These are phyloP conservation scores for Colostygia pectinataria DNA, from an alignment of 2,888 invertebrate species.

Conservation along the genomic window DNA sequence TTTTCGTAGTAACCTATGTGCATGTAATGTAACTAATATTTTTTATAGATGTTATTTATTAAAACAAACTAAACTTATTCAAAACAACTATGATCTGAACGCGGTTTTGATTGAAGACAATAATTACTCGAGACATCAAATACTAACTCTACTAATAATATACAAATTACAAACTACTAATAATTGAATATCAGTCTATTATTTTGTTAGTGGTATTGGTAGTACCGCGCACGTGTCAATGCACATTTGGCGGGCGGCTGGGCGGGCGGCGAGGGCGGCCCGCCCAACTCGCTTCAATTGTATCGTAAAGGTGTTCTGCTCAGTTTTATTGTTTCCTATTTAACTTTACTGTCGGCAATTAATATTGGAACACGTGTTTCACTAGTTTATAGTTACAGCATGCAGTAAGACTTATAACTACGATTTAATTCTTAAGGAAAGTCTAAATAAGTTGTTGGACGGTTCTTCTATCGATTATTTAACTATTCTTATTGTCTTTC, in stretches of 20 bases:
- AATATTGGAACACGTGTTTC: conserved; percentile 29
- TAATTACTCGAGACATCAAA: too few species aligned
- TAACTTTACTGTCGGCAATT: conserved; percentile 28
- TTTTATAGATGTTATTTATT: too few species aligned
- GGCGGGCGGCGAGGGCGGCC: conserved; percentile 57
- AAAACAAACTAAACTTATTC: too few species aligned
- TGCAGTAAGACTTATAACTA: background rate
- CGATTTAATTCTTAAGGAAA: background rate
- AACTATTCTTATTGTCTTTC: too few species aligned
- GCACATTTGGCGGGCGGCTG: conserved; percentile 22
- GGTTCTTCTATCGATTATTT: too few species aligned
- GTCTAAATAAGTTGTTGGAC: background rate
- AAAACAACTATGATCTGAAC: too few species aligned
- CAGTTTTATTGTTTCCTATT: conserved; percentile 35
- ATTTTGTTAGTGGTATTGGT: background rate
- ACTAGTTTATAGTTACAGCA: conserved; percentile 14
- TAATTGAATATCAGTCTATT: too few species aligned
- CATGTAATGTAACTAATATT: too few species aligned
- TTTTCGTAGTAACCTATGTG: too few species aligned
- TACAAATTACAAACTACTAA: too few species aligned
- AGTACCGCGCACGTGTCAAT: conserved; percentile 2
- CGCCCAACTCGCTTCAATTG: conserved; percentile 51
- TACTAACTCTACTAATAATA: too few species aligned
- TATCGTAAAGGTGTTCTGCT: conserved; percentile 43
- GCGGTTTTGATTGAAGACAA: too few species aligned